Base-by-base conservation (phyloP, 2,888 invertebrate species). In the Metacarcinus magister region DNA sequence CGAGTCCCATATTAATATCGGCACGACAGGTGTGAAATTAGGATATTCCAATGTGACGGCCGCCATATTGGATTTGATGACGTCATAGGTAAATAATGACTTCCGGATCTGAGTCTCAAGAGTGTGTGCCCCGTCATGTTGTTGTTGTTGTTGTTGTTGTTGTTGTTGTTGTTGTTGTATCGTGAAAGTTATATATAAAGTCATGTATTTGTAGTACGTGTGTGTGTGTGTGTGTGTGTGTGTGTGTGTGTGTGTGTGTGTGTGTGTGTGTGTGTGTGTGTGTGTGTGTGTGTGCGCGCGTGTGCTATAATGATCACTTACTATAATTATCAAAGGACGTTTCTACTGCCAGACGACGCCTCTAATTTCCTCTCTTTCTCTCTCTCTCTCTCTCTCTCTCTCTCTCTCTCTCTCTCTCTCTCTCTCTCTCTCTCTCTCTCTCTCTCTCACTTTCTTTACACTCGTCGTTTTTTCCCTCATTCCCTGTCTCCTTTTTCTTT, bases 171-270 rank as follows among this genome's bases (percentile, higher is more conserved):
- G 82, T 82, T 82, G 32, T 82, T 82, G 82, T 82, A 10, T 8
- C 10, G 13, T 48, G 39, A 39, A 39, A 39, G 39, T 39, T 39
- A 39, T 39, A 39, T 39, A 39, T 39, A 39, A 39, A 39, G 39
- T 0, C 39, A 39, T 39, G 39, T 1, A 39, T 39, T 39, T 39
- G 39, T 39, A 39, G 39, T 39, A 39, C 39, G 54, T 54, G 54
- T 54, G 54, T 48, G 48, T 48, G 48, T 48, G 48, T n/a, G 67
- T 67, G 67, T 67, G 67, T 67, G 67, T 82, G 82, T 82, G 82
- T 82, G 82, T 82, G 82, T 82, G 28, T 67, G 82, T 82, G 82
- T 82, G 82, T 82, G 82, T 82, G 82, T 82, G 82, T 82, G 32
- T 82, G 82, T 48, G 48, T 48, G 48, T 48, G 48, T n/a, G 67